These are phyloP conservation scores for Ectemnius continuus DNA, from an alignment of 2,888 invertebrate genomes.

Conservation along the genomic window DNA sequence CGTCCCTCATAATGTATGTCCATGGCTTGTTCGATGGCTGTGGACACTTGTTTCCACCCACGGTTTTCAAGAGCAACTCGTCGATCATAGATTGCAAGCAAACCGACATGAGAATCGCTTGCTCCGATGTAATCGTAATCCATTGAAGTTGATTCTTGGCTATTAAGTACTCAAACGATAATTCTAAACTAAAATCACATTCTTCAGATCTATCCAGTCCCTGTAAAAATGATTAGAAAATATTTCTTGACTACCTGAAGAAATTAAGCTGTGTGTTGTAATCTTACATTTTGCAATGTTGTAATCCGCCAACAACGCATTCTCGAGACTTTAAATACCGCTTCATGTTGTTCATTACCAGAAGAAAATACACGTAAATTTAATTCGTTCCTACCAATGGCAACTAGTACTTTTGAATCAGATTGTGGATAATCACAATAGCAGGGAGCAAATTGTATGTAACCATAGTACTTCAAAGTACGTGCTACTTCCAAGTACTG, in stretches of 20 bases:
- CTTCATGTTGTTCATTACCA: constrained; percentile 86
- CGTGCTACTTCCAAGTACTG: constrained; percentile 93
- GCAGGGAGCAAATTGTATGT: constrained; percentile 88
- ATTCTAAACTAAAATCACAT: constrained; percentile 81
- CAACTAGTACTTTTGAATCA: constrained; percentile 85
- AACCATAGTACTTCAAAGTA: constrained; percentile 92
- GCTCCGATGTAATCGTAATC: constrained; percentile 94
- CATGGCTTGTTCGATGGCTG: constrained; percentile 79
- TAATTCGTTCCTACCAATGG: constrained; percentile 92
- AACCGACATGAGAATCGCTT: constrained; percentile 96
- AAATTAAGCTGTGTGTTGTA: neutral
- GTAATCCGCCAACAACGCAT: constrained; percentile 99
- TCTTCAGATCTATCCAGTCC: constrained; percentile 66
- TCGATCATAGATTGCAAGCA: constrained; percentile 97
- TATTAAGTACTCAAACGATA: constrained; percentile 97
- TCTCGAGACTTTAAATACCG: constrained; percentile 94
- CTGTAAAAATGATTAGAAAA: constrained; percentile 49
- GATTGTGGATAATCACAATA: constrained; percentile 87
- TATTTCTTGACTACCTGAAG: neutral
- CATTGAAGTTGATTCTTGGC: constrained; percentile 94
- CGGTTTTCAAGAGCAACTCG: constrained; percentile 89
- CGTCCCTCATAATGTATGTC: constrained; percentile 87
- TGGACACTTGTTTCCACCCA: constrained; percentile 79
- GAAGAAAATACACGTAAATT: constrained; percentile 82
- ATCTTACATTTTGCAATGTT: constrained; percentile 85